Percentiles rank a stretch among this genome's conserved stretches.
These are phyloP conservation scores for Stigmatopora argus DNA, from an alignment of 2,113 vertebrate species.

Conservation along the genomic window DNA sequence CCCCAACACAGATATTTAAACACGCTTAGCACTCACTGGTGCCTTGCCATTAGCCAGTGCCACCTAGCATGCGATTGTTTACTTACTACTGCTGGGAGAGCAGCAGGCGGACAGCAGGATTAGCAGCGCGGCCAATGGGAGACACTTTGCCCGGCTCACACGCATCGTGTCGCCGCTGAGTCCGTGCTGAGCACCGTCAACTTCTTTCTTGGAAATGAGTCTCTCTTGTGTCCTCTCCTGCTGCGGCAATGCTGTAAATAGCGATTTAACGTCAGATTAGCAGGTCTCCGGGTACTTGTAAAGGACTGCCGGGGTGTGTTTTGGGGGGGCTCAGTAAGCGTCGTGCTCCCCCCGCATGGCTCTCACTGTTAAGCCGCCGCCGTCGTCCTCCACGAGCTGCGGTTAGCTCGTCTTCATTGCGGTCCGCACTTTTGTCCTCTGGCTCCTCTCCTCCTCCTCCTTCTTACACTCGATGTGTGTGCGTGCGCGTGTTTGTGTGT, in stretches of 20 bases:
- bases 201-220: conserved; percentile 23
- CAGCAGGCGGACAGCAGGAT: conserved; percentile 56
- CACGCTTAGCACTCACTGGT: conserved; percentile 11
- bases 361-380: background rate
- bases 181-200: conserved; percentile 49
- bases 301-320: conserved; percentile 23
- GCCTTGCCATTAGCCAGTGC: conserved; percentile 34
- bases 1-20: conserved; percentile 31
- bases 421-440: conserved; percentile 5
- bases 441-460: conserved; percentile 1
- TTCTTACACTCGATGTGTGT: background rate
- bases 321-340: conserved; percentile 7
- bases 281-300: conserved; percentile 58
- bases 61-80: conserved; percentile 52
- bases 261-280: conserved; percentile 23
- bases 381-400: conserved; percentile 8
- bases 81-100: conserved; percentile 71
- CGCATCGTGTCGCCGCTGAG: conserved; percentile 59
- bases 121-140: conserved; percentile 54
- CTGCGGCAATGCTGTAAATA: conserved; percentile 2
- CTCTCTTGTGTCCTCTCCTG: background rate
- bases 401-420: conserved; percentile 46
- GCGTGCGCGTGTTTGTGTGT: background rate
- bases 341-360: conserved; percentile 11
- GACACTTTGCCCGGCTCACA: conserved; percentile 47